Conservation (phyloP, 2,113 vertebrate genomes). For the Gallinago media region DNA sequence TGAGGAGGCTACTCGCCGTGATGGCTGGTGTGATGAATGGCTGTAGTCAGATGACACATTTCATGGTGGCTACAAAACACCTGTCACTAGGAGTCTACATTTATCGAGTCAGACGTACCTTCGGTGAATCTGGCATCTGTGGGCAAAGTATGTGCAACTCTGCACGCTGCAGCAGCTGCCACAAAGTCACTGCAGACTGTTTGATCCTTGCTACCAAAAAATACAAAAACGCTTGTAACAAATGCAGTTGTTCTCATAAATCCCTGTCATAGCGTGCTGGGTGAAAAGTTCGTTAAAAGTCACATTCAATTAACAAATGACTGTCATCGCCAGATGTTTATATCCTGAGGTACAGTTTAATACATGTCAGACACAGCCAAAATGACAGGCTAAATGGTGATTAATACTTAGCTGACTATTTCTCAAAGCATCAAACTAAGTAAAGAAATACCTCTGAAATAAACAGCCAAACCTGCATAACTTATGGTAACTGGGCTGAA, state of each 20-base stretch:
- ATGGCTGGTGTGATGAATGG: neutral
- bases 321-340: neutral
- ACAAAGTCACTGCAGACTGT: neutral
- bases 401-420: conserved; percentile 19
- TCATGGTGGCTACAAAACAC: neutral
- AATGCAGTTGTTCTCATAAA: neutral
- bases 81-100: neutral
- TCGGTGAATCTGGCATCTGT: neutral
- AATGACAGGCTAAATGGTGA: conserved; percentile 22
- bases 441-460: neutral
- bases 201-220: neutral
- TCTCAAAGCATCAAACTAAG: neutral
- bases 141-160: neutral
- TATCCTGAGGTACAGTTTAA: conserved; percentile 13
- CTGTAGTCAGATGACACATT: neutral
- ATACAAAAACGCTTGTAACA: neutral
- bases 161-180: neutral
- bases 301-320: conserved; percentile 44
- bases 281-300: conserved; percentile 51
- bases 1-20: fast-evolving
- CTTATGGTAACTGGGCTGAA: neutral
- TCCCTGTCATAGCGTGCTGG: neutral
- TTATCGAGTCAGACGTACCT: neutral
- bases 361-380: neutral
- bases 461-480: neutral